A percentile compares a stretch with the other conserved stretches of the same genome.
Evolutionary conservation across 2,797 vertebrate genomes (phyloP).

Genomic region (Eulemur albifrons): DNA sequence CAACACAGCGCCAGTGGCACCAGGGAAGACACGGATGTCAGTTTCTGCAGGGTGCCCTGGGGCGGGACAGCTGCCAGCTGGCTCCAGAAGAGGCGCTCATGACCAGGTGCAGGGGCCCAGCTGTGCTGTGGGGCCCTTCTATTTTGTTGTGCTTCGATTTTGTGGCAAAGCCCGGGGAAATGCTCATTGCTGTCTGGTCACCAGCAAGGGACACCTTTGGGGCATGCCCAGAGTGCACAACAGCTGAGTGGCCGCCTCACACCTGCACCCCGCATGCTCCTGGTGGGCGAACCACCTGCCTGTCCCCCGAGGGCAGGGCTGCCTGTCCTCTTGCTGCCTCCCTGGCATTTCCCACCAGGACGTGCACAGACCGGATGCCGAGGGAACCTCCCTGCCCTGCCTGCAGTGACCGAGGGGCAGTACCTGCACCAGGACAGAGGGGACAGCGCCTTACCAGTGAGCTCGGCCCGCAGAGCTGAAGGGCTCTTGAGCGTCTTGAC

Average conservation of each 20-base stretch:
- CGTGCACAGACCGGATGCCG: accelerated
- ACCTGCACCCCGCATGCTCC: background rate
- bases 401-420: background rate
- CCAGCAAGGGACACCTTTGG: accelerated
- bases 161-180: background rate
- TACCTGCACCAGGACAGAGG: accelerated
- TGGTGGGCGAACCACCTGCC: background rate
- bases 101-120: accelerated
- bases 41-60: background rate
- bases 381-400: accelerated
- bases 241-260: background rate
- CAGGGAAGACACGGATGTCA: accelerated
- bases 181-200: accelerated
- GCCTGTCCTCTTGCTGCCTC: accelerated
- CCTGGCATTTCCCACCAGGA: background rate
- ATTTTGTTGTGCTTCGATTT: background rate
- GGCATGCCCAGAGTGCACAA: background rate
- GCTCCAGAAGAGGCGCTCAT: background rate
- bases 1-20: accelerated
- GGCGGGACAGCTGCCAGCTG: background rate
- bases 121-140: accelerated
- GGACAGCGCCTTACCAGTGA: conserved; percentile 85
- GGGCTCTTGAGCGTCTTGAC: conserved; percentile 84
- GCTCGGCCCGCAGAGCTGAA: conserved; percentile 85
- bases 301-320: accelerated